A percentile compares a stretch with the other conserved stretches of the same genome.
Evolutionary conservation across 2,797 vertebrate species (phyloP).

Genomic region (Gallirallus australis): DNA sequence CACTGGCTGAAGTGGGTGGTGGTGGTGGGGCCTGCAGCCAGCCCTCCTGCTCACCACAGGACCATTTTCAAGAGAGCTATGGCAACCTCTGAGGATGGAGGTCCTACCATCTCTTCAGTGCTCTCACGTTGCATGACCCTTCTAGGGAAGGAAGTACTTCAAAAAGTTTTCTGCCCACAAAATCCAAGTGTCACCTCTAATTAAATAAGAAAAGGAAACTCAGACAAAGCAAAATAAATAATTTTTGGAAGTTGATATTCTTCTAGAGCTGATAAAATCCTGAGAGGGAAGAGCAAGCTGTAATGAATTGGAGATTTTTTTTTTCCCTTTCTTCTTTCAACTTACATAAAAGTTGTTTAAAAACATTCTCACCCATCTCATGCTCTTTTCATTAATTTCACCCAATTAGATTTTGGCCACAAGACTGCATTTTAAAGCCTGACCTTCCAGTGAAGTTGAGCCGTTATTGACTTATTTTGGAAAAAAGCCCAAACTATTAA

Average conservation of each 20-base stretch:
- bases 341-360: background rate
- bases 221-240: background rate
- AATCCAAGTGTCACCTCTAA: background rate
- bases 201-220: background rate
- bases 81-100: background rate
- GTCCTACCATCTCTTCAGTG: background rate
- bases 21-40: background rate
- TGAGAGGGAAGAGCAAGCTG: background rate
- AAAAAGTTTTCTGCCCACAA: background rate
- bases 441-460: slow-evolving; percentile 3
- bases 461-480: background rate
- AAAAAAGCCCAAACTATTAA: slow-evolving; percentile 17
- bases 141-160: background rate
- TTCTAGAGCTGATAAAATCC: background rate
- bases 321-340: background rate
- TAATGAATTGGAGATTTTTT: background rate
- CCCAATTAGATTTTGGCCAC: background rate
- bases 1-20: background rate
- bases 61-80: background rate
- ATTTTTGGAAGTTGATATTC: background rate
- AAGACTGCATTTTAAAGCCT: slow-evolving; percentile 20
- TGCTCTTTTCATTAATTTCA: slow-evolving; percentile 25
- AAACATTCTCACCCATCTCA: background rate
- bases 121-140: rapidly evolving
- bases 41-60: background rate